Conservation (phyloP, 2,113 vertebrate genomes). For the Pelecanus crispus region DNA sequence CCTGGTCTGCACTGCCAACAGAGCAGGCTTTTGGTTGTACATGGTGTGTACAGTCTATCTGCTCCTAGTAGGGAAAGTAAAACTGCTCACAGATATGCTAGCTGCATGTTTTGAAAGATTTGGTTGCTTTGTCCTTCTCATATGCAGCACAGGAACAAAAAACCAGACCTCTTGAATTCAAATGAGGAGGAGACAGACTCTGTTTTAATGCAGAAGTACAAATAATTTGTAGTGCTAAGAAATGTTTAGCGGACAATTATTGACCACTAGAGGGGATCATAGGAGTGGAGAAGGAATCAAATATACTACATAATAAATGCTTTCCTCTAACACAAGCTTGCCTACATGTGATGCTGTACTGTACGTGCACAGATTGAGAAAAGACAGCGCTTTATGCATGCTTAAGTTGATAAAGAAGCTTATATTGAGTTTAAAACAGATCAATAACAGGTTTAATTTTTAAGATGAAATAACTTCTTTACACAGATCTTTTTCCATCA, state of each 20-base stretch:
- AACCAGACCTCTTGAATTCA: not conserved
- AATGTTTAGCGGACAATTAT: not conserved
- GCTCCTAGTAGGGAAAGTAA: not conserved
- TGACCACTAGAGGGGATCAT: conserved; percentile 52
- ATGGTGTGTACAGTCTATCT: fast-evolving
- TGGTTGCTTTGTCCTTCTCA: not conserved
- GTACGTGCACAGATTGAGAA: not conserved
- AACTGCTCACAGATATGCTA: not conserved
- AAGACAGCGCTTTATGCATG: not conserved
- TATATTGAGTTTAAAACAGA: not conserved
- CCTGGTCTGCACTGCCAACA: not conserved
- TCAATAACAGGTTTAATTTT: not conserved
- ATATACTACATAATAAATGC: not conserved
- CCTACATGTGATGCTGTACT: not conserved
- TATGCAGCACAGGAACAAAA: not conserved
- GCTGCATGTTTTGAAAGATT: not conserved
- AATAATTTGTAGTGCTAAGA: not conserved
- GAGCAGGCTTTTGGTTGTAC: fast-evolving
- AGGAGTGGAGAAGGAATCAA: not conserved
- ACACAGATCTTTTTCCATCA: not conserved
- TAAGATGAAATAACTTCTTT: not conserved
- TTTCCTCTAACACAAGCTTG: not conserved
- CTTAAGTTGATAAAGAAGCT: not conserved
- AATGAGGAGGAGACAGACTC: not conserved
- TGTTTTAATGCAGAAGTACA: not conserved